Evolutionary conservation across 2,888 invertebrate species (phyloP), one percentile per base, ranked within the genome.

Genomic region (Odontocolon sp.): DNA sequence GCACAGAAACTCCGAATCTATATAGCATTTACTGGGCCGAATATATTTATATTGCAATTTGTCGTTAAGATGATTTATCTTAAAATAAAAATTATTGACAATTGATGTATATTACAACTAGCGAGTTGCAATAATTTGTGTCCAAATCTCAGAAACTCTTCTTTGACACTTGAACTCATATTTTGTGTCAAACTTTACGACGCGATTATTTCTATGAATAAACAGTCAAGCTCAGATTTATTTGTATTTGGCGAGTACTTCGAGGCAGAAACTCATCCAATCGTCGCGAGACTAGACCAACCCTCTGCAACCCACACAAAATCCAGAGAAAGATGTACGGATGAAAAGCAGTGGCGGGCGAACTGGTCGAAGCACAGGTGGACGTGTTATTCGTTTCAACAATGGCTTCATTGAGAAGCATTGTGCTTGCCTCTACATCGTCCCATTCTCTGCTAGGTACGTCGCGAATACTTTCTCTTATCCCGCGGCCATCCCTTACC

Each of bases 371-470:
- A 81, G 83, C 85, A 82, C 85, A 84, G 85, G 86, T 86, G 86
- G 83, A 87, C 85, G 84, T 84, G 87, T 87, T 87, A 87, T 87
- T 87, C 87, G 85, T 87, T 83, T 87, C 84, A 86, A 88, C 87
- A 88, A 88, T 87, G 83, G 86, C 87, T 84, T 87, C 87, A 88
- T 88, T 87, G 87, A 83, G 84, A 82, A 81, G 86, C 87, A 87
- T 87, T 87, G 87, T 88, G 84, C 83, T 83, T 28, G 16, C 42
- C 16, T 18, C 21, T 18, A 21, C 42, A 14, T 31, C 66, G 82
- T 81, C 85, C 86, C 81, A 84, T 85, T 84, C 82, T 80, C 81
- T 82, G 26, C 14, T 61, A 23, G 82, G 85, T 85, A 86, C 83
- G 85, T 85, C 85, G 85, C 87, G 85, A 86, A 87, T 85, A 85